Base-by-base conservation (phyloP, 2,888 invertebrate species). In the Lordiphosa andalusiaca region DNA sequence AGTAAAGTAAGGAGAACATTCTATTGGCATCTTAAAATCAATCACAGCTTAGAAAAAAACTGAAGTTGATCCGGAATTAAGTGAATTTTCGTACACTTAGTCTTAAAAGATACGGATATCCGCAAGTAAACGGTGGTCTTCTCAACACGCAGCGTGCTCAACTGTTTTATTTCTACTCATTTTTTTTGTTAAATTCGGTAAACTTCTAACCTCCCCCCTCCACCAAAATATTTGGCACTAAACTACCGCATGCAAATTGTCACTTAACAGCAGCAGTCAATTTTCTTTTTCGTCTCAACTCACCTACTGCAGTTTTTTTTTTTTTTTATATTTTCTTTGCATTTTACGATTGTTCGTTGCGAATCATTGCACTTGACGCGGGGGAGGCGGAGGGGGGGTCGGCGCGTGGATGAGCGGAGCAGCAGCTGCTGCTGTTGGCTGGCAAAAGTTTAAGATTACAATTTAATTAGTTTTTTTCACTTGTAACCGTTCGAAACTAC, bases 271-370 rank as follows among this genome's bases (percentile, higher is more conserved):
- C 60, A 61, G 60, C 44, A 61, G 52, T 60, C 61, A 53, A 53
- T 21, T 35, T 13, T 13, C 30, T 10, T 19, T 38, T 42, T 35
- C 37, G 12, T 21, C 41, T 6, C 41, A 35, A n/a, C 53, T 5
- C 12, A 13, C 37, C 33, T 38, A 9, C 35, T 38, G 63, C 53
- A 41, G 12, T 46, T 54, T 53, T 61, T 47, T 63, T 49, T 16
- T 49, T 30, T 49, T 30, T 30, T 30, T 30, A 10, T 10, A 10
- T 30, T 9, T 9, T 30, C 3, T 30, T 30, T 47, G 12, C 47
- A 64, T 50, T 75, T 78, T 61, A 71, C 74, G 77, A 73, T 70
- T 50, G 55, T 51, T 73, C 58, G 55, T 71, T 77, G 46, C 71
- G 61, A 65, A 61, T 65, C 64, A 70, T 66, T 77, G 53, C 50